Conservation (phyloP, 2,113 vertebrate genomes). For the Buteo buteo region DNA sequence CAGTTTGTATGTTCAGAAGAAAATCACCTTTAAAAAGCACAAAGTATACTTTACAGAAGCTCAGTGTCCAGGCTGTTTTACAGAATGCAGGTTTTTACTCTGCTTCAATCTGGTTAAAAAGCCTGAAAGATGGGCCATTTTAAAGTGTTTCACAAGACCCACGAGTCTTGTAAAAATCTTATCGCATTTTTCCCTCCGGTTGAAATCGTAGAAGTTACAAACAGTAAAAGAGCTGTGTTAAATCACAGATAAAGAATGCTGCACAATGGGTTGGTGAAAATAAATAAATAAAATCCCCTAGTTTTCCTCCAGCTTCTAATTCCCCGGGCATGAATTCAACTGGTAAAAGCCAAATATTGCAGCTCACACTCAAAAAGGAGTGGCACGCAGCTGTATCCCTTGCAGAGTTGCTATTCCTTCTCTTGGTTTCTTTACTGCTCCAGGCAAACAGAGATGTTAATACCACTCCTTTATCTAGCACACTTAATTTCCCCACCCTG, state of each 20-base stretch:
- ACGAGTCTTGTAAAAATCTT: conserved; percentile 6
- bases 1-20: background rate
- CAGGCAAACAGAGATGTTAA: background rate
- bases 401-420: conserved; percentile 3
- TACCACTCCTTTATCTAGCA: conserved; percentile 40
- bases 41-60: background rate
- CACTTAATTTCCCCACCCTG: conserved; percentile 30
- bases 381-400: conserved; percentile 8
- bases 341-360: background rate
- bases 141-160: conserved; percentile 10
- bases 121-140: background rate
- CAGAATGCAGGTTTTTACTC: background rate
- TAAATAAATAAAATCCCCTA: background rate
- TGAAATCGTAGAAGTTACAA: background rate
- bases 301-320: background rate
- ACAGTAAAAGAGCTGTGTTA: background rate
- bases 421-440: conserved; percentile 1
- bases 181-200: background rate
- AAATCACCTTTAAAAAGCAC: background rate
- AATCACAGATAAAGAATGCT: conserved; percentile 17
- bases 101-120: background rate
- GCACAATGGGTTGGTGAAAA: background rate
- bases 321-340: background rate
- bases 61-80: background rate
- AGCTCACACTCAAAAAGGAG: background rate